These are phyloP conservation scores for Gari tellinella DNA, from an alignment of 2,888 invertebrate species.

Conservation along the genomic window DNA sequence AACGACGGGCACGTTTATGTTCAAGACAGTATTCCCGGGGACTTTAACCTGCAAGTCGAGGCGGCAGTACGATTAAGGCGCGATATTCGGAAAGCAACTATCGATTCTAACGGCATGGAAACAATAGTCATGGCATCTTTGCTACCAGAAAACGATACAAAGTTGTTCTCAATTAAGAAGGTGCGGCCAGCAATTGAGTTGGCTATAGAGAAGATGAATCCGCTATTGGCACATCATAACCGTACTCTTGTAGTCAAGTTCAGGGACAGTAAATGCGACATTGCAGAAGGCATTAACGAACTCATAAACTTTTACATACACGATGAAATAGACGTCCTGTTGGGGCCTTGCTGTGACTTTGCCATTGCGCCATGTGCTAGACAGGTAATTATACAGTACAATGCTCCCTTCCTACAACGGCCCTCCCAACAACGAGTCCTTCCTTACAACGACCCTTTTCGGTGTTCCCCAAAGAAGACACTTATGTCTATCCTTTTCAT, in stretches of 20 bases:
- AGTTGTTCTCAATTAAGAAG: constrained; percentile 72
- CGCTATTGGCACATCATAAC: constrained; percentile 32
- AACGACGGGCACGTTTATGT: too few species aligned
- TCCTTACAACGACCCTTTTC: too few species aligned
- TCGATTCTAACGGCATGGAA: too few species aligned
- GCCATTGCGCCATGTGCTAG: constrained; percentile 95
- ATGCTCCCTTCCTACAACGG: too few species aligned
- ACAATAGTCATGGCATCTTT: constrained; percentile 68
- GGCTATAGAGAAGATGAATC: constrained; percentile 73
- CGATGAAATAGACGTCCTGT: constrained; percentile 75
- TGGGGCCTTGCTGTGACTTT: constrained; percentile 85
- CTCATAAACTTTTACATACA: constrained; percentile 78
- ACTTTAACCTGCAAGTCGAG: too few species aligned
- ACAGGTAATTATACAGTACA: too few species aligned
- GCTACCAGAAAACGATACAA: constrained; percentile 65
- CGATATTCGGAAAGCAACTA: too few species aligned
- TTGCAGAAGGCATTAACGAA: constrained; percentile 76
- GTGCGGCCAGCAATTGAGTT: constrained; percentile 80
- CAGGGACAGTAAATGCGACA: constrained; percentile 73
- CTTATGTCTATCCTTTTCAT: too few species aligned
- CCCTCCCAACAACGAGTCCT: too few species aligned
- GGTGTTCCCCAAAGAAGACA: too few species aligned
- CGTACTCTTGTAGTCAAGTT: constrained; percentile 39
- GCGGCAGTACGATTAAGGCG: too few species aligned
- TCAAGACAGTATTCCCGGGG: too few species aligned